Evolutionary conservation across 2,888 invertebrate species (phyloP), one percentile per base, ranked within the genome.

Genomic region (Leptinotarsa tumamoca): DNA sequence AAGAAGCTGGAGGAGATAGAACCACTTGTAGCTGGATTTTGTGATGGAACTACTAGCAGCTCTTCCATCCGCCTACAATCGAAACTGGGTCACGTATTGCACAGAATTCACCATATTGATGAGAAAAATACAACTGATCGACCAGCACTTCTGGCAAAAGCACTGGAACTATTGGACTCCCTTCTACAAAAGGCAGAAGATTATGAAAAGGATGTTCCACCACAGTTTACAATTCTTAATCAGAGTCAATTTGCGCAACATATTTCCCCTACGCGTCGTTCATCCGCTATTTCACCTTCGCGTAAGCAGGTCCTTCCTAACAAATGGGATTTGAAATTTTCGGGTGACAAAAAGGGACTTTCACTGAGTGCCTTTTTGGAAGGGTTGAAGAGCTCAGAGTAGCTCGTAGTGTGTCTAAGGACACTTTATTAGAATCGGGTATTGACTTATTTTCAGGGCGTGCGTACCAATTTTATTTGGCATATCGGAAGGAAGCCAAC

Each of bases 291-390:
- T 51, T 51, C 51, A 15, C 51, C 51, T 14, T 51, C 51, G 14
- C 51, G 51, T 51, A 51, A 51, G 51, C 51, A 51, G 56, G n/a
- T 56, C 10, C n/a, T 56, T 10, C 18, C 5, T 14, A 4, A 54
- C 15, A 77, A 79, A 72, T 79, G 74, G 74, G 50, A 72, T 63
- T 52, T 76, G 7, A 72, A 51, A 10, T 77, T 74, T 51, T 78
- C 72, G 61, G 66, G 70, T 66, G 76, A 76, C 1, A 49, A 67
- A n/a, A 50, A 27, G 7, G 27, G 52, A 18, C 66, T 71, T 68
- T 71, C 69, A 70, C 63, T 77, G n/a, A 71, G 72, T 43, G 72
- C 77, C 15, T 79, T 77, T 68, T 67, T 78, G 50, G 78, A 72
- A 67, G 56, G 15, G 74, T 78, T 10, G 70, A 72, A 27, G 78